Conservation (phyloP, 2,888 invertebrate genomes). For the Ophonus ardosiacus region DNA sequence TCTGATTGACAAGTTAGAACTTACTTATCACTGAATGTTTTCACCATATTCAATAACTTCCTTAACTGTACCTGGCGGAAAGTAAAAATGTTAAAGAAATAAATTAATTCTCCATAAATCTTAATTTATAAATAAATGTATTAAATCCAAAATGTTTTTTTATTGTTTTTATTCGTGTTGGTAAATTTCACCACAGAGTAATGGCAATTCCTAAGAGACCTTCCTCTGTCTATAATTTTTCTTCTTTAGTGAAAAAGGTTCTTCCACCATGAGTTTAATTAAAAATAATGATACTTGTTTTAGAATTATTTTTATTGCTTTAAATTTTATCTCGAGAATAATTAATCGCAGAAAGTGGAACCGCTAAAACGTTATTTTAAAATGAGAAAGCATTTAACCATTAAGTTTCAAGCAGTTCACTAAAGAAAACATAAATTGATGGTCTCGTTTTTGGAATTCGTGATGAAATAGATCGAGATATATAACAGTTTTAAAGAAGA, state of each 20-base stretch:
- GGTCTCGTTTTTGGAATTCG: not conserved
- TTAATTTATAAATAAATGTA: no score
- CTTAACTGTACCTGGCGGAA: no score
- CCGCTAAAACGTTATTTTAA: not conserved
- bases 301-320: constrained; percentile 62
- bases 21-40: no score
- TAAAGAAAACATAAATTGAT: not conserved
- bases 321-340: constrained; percentile 52
- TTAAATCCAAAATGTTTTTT: no score
- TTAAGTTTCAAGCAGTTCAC: not conserved
- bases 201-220: not conserved
- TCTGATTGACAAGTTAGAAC: no score
- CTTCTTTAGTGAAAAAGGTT: constrained; percentile 59
- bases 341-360: not conserved
- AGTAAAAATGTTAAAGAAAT: no score
- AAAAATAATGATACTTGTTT: constrained; percentile 62
- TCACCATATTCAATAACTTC: no score
- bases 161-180: no score
- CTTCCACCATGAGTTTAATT: constrained; percentile 42
- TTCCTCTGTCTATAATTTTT: constrained; percentile 32
- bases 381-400: not conserved
- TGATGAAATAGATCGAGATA: not conserved
- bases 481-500: not conserved
- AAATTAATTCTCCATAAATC: no score
- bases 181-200: not conserved